Percentiles rank a stretch among this genome's conserved stretches.
Conservation (phyloP, 2,113 vertebrate genomes). For the Halichoeres trimaculatus region DNA sequence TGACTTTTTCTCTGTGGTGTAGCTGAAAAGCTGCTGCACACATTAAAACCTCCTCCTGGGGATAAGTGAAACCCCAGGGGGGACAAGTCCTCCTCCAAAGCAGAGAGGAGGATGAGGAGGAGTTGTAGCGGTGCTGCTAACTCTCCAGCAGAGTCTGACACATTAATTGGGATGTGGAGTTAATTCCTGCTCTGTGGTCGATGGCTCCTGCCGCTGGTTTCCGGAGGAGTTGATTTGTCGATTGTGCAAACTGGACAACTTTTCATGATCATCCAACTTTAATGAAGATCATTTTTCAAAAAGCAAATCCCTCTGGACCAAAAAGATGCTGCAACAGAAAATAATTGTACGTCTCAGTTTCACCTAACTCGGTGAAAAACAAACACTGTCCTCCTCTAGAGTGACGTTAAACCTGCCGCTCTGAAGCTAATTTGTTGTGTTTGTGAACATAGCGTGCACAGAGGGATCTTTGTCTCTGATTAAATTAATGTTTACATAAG, state of each 20-base stretch:
- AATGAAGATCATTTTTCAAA: too few species aligned
- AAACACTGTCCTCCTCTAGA: too few species aligned
- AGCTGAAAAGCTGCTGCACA: background rate
- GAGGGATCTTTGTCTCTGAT: too few species aligned
- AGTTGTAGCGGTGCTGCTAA: constrained; percentile 21
- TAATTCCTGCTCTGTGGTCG: constrained; percentile 37
- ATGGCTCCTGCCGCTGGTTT: constrained; percentile 21
- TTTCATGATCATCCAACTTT: too few species aligned
- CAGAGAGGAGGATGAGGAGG: background rate
- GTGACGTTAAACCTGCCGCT: too few species aligned
- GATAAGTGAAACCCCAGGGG: constrained; percentile 12
- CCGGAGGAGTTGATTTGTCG: background rate
- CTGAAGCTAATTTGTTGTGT: too few species aligned
- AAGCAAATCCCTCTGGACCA: too few species aligned
- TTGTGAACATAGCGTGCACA: too few species aligned
- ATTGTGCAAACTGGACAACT: background rate
- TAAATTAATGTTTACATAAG: too few species aligned
- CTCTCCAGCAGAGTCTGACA: constrained; percentile 31
- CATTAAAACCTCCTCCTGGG: constrained; percentile 30
- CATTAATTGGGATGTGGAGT: constrained; percentile 52
- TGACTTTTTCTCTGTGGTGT: constrained; percentile 17
- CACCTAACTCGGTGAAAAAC: too few species aligned
- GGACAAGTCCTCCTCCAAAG: background rate
- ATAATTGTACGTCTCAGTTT: too few species aligned
- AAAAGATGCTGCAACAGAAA: too few species aligned